Evolutionary conservation across 2,888 invertebrate genomes (phyloP).

Genomic region (Limenitis camilla): DNA sequence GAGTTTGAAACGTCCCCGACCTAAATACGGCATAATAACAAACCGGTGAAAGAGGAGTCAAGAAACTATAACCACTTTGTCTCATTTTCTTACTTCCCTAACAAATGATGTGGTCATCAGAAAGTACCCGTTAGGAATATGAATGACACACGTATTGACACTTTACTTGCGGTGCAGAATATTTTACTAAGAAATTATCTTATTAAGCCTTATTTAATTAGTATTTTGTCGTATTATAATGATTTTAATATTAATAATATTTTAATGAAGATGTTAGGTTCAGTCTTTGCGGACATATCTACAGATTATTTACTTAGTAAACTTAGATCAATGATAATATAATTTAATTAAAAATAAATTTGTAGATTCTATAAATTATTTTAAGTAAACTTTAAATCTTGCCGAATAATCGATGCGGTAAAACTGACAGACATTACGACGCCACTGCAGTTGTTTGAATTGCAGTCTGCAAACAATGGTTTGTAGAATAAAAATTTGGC

Average conservation of each 20-base stretch:
- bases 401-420: neutral
- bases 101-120: slow-evolving; percentile 21
- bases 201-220: neutral
- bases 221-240: neutral
- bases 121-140: slow-evolving; percentile 22
- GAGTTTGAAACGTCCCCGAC: slow-evolving; percentile 4
- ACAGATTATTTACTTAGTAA: too few species aligned
- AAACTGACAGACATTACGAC: slow-evolving; percentile 1
- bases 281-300: too few species aligned
- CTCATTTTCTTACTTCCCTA: slow-evolving; percentile 17
- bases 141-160: slow-evolving; percentile 17
- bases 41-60: slow-evolving; percentile 9
- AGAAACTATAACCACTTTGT: slow-evolving; percentile 12
- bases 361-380: too few species aligned
- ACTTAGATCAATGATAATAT: too few species aligned
- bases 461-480: neutral
- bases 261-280: too few species aligned
- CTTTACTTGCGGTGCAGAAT: slow-evolving; percentile 8
- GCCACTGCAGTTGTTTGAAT: slow-evolving; percentile 3
- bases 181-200: slow-evolving; percentile 5
- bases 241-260: neutral
- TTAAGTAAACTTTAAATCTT: neutral
- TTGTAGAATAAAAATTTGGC: neutral
- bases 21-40: slow-evolving; percentile 8
- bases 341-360: too few species aligned